Percentiles rank a stretch among this genome's conserved stretches.
These are phyloP conservation scores for Myotis davidii DNA, from an alignment of 2,113 vertebrate genomes.

Conservation along the genomic window DNA sequence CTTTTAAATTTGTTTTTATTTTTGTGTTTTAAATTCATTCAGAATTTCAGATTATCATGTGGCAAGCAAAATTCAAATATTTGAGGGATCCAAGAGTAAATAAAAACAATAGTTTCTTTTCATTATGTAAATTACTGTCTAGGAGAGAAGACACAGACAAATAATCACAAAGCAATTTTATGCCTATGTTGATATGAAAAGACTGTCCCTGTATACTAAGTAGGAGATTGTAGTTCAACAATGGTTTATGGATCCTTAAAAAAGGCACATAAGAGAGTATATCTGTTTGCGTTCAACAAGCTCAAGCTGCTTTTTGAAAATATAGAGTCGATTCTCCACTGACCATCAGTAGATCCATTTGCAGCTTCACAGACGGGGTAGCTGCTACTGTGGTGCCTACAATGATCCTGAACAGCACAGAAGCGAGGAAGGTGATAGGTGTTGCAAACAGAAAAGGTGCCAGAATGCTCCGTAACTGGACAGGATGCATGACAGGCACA, in stretches of 20 bases:
- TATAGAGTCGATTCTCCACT: not conserved
- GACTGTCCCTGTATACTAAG: not conserved
- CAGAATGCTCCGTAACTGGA: not conserved
- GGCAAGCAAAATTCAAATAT: not conserved
- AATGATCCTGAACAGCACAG: not conserved
- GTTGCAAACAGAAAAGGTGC: not conserved
- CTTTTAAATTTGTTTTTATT: not conserved
- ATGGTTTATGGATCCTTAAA: not conserved
- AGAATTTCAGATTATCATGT: not conserved
- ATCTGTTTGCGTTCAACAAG: not conserved
- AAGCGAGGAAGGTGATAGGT: not conserved
- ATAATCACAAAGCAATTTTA: not conserved
- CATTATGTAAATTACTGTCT: not conserved
- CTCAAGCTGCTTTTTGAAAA: not conserved
- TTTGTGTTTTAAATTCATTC: constrained; percentile 7
- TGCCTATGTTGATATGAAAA: not conserved
- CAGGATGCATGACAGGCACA: not conserved
- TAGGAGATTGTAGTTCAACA: not conserved
- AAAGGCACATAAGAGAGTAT: not conserved
- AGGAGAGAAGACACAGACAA: not conserved
- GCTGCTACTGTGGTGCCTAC: not conserved
- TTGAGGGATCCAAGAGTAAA: not conserved
- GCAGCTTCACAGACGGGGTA: not conserved
- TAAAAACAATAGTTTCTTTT: not conserved
- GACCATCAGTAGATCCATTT: not conserved